Percentiles rank a stretch among this genome's conserved stretches.
phyloP scores from a whole-genome alignment of 2,797 vertebrate species.

The Lemur catta region DNA sequence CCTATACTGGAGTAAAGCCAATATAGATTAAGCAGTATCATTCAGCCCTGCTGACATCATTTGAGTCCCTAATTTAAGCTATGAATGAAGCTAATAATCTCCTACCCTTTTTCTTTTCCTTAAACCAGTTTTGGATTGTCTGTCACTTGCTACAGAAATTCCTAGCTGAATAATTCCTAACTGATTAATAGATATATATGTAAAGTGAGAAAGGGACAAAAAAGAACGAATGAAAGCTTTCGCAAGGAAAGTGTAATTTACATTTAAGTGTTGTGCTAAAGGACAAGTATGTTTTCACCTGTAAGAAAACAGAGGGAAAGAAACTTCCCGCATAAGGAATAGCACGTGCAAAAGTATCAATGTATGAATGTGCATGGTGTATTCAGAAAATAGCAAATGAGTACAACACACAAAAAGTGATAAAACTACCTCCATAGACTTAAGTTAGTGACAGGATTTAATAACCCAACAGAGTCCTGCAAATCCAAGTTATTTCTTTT shows the following conservation, averaged over 20 bases:
- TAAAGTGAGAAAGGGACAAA: background rate
- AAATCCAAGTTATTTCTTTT: background rate
- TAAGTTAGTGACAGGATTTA: background rate
- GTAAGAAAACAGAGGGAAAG: background rate
- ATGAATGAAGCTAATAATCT: background rate
- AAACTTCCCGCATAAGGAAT: background rate
- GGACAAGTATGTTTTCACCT: background rate
- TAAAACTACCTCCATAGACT: background rate
- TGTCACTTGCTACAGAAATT: background rate
- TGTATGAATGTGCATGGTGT: background rate
- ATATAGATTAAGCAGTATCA: background rate
- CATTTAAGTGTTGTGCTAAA: background rate
- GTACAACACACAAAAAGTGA: background rate
- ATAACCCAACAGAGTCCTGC: background rate
- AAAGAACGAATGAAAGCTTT: background rate
- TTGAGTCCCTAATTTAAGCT: background rate
- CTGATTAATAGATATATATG: background rate
- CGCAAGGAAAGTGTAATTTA: background rate
- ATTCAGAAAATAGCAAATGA: background rate
- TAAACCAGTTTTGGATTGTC: background rate
- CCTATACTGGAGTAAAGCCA: background rate
- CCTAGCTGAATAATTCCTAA: background rate
- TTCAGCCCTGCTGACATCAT: background rate
- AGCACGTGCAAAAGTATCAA: background rate
- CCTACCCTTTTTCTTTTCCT: background rate